Conservation (phyloP, 2,888 invertebrate species). For the Marasmarcha lunaedactyla region DNA sequence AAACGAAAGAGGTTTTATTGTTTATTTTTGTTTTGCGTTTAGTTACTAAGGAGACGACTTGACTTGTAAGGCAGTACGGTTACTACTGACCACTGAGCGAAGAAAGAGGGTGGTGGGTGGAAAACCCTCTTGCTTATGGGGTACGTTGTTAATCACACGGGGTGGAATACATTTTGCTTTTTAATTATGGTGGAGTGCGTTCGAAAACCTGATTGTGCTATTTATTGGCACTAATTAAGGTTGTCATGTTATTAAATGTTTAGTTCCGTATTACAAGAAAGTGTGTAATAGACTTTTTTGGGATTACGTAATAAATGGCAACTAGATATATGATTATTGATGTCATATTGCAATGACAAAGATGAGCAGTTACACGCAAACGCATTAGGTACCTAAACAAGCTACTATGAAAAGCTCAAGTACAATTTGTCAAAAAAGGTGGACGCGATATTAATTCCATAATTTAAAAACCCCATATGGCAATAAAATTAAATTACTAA, state of each 20-base stretch:
- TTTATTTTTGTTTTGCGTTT: slow-evolving; percentile 63
- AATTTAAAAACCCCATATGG: too few species aligned
- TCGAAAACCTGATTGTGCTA: slow-evolving; percentile 33
- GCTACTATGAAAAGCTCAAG: too few species aligned
- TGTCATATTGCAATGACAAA: too few species aligned
- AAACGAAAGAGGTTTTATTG: slow-evolving; percentile 23
- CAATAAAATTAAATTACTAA: too few species aligned
- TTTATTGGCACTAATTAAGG: slow-evolving; percentile 32
- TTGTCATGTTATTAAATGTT: slow-evolving; percentile 23
- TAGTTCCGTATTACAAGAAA: slow-evolving; percentile 4
- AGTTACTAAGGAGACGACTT: slow-evolving; percentile 63
- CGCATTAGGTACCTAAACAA: too few species aligned
- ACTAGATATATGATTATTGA: too few species aligned
- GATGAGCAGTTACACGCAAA: too few species aligned
- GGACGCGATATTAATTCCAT: too few species aligned
- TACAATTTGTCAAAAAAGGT: too few species aligned
- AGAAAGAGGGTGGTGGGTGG: slow-evolving; percentile 40
- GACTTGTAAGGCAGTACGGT: slow-evolving; percentile 45
- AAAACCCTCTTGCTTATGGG: slow-evolving; percentile 17
- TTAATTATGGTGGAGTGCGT: slow-evolving; percentile 61
- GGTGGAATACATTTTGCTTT: slow-evolving; percentile 63
- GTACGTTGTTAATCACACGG: slow-evolving; percentile 49
- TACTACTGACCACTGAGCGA: slow-evolving; percentile 59
- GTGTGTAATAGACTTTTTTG: too few species aligned
- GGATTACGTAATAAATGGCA: too few species aligned